These are phyloP conservation scores for Nicator chloris DNA, from an alignment of 2,113 vertebrate genomes.

Conservation along the genomic window DNA sequence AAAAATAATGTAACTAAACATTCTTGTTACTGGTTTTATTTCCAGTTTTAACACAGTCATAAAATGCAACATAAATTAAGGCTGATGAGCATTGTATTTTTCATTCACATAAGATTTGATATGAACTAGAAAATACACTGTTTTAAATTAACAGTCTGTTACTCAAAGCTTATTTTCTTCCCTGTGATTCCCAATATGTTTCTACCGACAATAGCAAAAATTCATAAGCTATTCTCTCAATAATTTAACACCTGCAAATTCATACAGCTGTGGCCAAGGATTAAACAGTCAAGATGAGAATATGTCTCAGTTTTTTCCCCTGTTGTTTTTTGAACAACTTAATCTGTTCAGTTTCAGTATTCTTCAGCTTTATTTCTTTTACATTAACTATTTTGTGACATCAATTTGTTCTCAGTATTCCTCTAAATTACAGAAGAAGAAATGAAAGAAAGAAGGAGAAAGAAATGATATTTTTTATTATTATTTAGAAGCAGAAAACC, in stretches of 20 bases:
- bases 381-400: not conserved
- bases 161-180: not conserved
- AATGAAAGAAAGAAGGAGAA: not conserved
- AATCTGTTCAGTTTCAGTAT: not conserved
- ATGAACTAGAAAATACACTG: not conserved
- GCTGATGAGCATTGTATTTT: not conserved
- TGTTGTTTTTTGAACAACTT: not conserved
- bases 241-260: not conserved
- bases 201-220: not conserved
- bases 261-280: not conserved
- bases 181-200: not conserved
- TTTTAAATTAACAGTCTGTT: not conserved
- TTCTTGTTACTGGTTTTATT: not conserved
- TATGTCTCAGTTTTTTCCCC: not conserved
- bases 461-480: not conserved
- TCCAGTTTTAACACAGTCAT: not conserved
- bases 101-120: not conserved
- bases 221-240: not conserved
- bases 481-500: not conserved
- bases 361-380: not conserved
- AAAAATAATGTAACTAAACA: not conserved
- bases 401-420: not conserved
- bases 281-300: not conserved
- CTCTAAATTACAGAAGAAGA: not conserved
- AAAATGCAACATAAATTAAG: not conserved